Evolutionary conservation across 2,797 vertebrate species (phyloP), one percentile per base, ranked within the genome.

Genomic region (Syngnathus acus): DNA sequence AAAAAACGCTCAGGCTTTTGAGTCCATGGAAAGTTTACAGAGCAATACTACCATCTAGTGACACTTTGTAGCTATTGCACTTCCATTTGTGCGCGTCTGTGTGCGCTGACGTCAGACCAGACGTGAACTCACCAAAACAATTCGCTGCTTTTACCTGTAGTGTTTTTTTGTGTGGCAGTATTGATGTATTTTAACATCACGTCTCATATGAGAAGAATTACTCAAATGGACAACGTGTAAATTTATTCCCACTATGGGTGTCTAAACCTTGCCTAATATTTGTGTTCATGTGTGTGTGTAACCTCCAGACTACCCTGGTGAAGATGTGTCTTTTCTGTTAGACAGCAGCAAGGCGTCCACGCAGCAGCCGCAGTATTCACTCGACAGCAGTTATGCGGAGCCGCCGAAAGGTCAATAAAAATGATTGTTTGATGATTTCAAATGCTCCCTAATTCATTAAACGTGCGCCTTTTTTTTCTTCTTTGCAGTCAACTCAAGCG

Each of bases 301-400:
- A 87, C 84, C 87, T 84, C 72, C 85, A 93, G 92, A 92, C 85
- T 87, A 79, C 83, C 84, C 77, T 89, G 90, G 87, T 87, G 92
- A 93, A 90, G 91, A 92, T 82, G 88, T 91, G 80, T 93, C 91
- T 85, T 92, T 92, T 88, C 84, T 92, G 82, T 91, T 92, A 89
- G 91, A 93, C 86, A 88, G 87, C 71, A 91, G 86, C 71, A 91
- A 88, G 87, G 69, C 61, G 13, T 64, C 79, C 0, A 77, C 63
- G 67, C 89, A 87, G 65, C 84, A 86, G 81, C 87, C 86, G 82
- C 87, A 84, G 74, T 90, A 78, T 42, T 62, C 57, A 5, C 50
- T 77, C 59, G 80, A 90, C 32, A 78, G 66, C 76, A 72, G 72
- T 75, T 83, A 70, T 71, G 16, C 59, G 0, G 82, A 85, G 65